These are phyloP conservation scores for Odontophorus gujanensis DNA, from an alignment of 2,113 vertebrate genomes.

Conservation along the genomic window DNA sequence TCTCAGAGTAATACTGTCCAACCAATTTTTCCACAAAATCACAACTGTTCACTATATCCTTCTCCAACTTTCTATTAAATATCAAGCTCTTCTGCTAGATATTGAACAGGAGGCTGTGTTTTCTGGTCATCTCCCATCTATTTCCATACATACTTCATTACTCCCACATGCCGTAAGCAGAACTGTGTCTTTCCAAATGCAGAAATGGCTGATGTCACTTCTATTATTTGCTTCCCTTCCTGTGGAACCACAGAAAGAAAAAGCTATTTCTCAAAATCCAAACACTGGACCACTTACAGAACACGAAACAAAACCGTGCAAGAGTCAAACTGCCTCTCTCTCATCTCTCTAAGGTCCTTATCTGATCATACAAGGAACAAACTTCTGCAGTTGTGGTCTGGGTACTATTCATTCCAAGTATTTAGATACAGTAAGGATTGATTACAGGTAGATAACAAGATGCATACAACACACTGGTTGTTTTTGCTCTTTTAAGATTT, in stretches of 20 bases:
- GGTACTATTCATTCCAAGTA: not conserved
- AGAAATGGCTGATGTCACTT: not conserved
- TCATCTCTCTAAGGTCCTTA: not conserved
- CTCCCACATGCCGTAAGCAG: not conserved
- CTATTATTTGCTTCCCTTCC: not conserved
- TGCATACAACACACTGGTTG: not conserved
- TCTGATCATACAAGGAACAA: not conserved
- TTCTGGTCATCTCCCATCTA: not conserved
- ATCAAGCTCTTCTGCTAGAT: not conserved
- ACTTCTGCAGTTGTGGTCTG: not conserved
- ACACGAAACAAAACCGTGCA: not conserved
- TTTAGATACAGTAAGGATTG: not conserved
- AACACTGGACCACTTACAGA: not conserved
- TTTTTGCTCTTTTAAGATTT: not conserved
- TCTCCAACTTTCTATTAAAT: not conserved
- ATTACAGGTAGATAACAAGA: not conserved
- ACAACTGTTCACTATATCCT: not conserved
- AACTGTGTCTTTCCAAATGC: not conserved
- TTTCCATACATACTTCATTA: not conserved
- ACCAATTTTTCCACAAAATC: not conserved
- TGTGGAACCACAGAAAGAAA: not conserved
- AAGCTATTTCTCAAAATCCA: not conserved
- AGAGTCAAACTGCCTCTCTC: not conserved
- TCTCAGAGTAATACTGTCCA: accelerated
- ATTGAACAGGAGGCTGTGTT: not conserved